Evolutionary conservation across 2,888 invertebrate species (phyloP).

Genomic region (Liopterus haemorrhoidalis): DNA sequence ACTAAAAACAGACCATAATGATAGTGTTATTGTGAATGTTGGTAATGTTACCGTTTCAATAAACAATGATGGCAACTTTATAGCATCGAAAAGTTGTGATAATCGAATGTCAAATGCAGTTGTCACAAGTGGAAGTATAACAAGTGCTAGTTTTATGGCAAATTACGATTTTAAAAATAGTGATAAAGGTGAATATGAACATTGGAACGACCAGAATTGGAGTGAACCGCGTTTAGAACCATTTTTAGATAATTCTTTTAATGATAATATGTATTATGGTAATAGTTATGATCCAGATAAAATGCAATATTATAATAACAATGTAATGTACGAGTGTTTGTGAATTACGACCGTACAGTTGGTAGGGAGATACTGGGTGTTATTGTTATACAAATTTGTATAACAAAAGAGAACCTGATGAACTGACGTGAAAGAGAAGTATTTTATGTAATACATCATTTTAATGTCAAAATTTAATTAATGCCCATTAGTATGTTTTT

Average conservation of each 20-base stretch:
- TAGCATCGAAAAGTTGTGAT: slow-evolving; percentile 53
- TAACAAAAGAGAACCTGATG: too few relatives aligned
- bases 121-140: slow-evolving; percentile 46
- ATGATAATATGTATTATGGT: slow-evolving; percentile 13
- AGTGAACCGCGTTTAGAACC: slow-evolving; percentile 11
- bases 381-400: slow-evolving; percentile 15
- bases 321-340: slow-evolving; percentile 37
- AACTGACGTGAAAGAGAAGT: background rate
- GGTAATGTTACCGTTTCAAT: slow-evolving; percentile 73
- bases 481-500: too few relatives aligned
- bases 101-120: slow-evolving; percentile 39
- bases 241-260: slow-evolving; percentile 15
- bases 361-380: background rate
- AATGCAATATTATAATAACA: slow-evolving; percentile 33
- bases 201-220: slow-evolving; percentile 7
- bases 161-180: slow-evolving; percentile 35
- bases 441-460: too few relatives aligned
- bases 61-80: slow-evolving; percentile 65
- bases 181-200: slow-evolving; percentile 6
- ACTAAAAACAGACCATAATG: slow-evolving; percentile 48
- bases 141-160: slow-evolving; percentile 46
- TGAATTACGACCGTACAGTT: slow-evolving; percentile 21
- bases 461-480: too few relatives aligned
- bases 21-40: slow-evolving; percentile 62
- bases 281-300: slow-evolving; percentile 26